Conservation (phyloP, 1,140 invertebrate genomes). For the Macrosteles quadrilineatus region DNA sequence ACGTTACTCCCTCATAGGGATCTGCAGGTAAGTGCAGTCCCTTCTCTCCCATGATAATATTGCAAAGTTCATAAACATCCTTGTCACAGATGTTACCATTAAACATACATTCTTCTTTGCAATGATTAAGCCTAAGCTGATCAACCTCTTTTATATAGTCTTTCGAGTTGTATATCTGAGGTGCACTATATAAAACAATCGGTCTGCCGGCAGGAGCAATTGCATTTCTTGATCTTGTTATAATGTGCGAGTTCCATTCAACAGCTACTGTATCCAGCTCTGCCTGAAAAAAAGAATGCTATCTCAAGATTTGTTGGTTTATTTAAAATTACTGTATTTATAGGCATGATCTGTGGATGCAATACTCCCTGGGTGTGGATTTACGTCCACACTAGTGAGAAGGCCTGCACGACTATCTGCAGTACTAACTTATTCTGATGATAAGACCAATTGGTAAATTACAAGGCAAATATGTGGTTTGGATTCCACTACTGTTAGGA, state of each 20-base stretch:
- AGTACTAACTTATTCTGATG: too few relatives aligned
- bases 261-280: neutral
- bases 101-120: neutral
- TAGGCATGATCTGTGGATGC: too few relatives aligned
- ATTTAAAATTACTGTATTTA: too few relatives aligned
- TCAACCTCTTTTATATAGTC: neutral
- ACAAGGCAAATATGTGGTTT: too few relatives aligned
- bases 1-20: neutral
- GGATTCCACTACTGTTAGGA: too few relatives aligned
- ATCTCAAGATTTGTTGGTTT: too few relatives aligned
- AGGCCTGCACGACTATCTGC: too few relatives aligned
- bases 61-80: neutral
- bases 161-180: neutral
- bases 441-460: too few relatives aligned
- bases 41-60: neutral
- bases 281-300: neutral
- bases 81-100: neutral
- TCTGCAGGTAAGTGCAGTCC: neutral
- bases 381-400: too few relatives aligned
- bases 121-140: neutral
- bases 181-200: neutral
- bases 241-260: neutral
- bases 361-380: too few relatives aligned
- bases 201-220: neutral
- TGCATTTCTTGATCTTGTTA: neutral